Evolutionary conservation across 2,888 invertebrate genomes (phyloP).

Genomic region (Cephus nigrinus): DNA sequence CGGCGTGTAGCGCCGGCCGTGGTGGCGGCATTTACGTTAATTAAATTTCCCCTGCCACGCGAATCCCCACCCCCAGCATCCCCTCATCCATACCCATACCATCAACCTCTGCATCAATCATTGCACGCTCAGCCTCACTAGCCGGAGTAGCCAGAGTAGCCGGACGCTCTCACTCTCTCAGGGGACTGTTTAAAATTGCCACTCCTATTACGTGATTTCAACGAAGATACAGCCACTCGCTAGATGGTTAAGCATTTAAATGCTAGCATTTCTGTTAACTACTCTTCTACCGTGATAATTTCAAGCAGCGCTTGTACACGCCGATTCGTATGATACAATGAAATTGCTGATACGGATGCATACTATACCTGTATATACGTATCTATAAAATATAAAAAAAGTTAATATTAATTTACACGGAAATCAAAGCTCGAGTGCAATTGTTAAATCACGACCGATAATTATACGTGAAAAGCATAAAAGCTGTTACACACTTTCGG

Average conservation of each 20-base stretch:
- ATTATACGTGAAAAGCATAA: no score
- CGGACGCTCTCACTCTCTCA: constrained; percentile 27
- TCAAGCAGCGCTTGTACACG: no score
- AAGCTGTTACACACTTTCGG: no score
- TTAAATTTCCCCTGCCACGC: constrained; percentile 62
- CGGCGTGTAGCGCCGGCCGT: constrained; percentile 58
- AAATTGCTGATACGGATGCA: no score
- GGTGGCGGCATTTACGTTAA: constrained; percentile 66
- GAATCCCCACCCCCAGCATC: constrained; percentile 31
- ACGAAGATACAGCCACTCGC: background rate
- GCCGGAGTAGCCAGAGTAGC: constrained; percentile 16
- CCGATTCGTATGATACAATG: no score
- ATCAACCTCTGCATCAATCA: constrained; percentile 60
- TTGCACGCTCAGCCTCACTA: constrained; percentile 49
- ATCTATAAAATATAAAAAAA: no score
- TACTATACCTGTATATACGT: no score
- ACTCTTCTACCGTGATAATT: background rate
- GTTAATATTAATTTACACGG: no score
- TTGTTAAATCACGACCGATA: no score
- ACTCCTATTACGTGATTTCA: constrained; percentile 9
- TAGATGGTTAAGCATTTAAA: background rate
- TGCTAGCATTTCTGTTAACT: constrained; percentile 36
- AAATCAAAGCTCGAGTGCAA: no score
- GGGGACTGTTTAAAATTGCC: constrained; percentile 51
- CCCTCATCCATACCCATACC: constrained; percentile 27